Evolutionary conservation across 2,113 vertebrate species (phyloP).

Genomic region (Solenodon paradoxus): DNA sequence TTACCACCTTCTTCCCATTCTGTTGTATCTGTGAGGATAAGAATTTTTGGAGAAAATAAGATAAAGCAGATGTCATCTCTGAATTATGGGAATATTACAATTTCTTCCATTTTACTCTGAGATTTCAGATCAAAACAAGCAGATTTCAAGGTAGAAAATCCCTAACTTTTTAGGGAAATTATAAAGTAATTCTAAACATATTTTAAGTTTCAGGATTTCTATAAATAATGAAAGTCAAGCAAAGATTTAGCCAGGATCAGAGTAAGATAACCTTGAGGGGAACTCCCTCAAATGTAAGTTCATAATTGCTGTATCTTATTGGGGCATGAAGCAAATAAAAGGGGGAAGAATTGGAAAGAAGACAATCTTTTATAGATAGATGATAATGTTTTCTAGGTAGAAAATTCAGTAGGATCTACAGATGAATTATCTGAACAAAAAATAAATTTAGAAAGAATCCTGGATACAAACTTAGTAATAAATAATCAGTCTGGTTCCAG

Average conservation of each 20-base stretch:
- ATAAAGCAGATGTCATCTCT: neutral
- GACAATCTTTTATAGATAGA: too few relatives aligned
- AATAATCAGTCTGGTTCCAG: too few relatives aligned
- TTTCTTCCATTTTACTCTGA: neutral
- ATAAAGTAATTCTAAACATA: neutral
- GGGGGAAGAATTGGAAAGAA: too few relatives aligned
- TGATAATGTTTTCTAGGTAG: too few relatives aligned
- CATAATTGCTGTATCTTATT: too few relatives aligned
- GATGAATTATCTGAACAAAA: too few relatives aligned
- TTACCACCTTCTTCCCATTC: neutral
- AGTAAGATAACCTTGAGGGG: neutral
- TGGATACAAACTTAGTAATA: too few relatives aligned
- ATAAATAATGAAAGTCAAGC: neutral
- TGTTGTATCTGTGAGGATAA: neutral
- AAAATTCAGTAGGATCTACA: too few relatives aligned
- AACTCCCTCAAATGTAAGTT: too few relatives aligned
- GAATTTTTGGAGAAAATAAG: neutral
- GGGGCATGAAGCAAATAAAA: too few relatives aligned
- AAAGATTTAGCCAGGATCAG: neutral
- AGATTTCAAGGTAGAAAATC: neutral
- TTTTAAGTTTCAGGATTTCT: neutral
- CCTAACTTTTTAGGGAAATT: neutral
- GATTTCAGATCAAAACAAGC: neutral
- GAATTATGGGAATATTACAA: neutral
- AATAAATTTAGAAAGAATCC: too few relatives aligned